These are phyloP conservation scores for Xylota sylvarum DNA, from an alignment of 2,888 invertebrate genomes.

Conservation along the genomic window DNA sequence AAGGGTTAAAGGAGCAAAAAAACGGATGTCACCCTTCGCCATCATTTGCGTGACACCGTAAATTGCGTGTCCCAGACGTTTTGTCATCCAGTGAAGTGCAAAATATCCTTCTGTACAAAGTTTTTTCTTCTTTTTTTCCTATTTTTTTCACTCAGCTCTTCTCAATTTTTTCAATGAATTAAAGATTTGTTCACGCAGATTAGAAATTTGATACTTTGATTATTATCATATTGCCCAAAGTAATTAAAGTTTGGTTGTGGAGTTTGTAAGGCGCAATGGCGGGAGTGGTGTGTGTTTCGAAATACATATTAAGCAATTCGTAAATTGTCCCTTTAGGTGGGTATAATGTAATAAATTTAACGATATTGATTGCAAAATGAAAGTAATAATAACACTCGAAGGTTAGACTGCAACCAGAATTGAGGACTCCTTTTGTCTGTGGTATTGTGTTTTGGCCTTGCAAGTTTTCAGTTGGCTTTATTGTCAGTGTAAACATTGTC, in stretches of 20 bases:
- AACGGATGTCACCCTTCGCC: constrained; percentile 40
- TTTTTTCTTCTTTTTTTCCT: constrained; percentile 15
- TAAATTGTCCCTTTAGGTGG: constrained; percentile 25
- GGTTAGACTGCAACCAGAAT: constrained; percentile 13
- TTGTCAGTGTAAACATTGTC: constrained; percentile 11
- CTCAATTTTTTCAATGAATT: constrained; percentile 61
- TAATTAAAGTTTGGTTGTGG: constrained; percentile 40
- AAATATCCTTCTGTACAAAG: constrained; percentile 50
- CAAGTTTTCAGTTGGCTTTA: constrained; percentile 12
- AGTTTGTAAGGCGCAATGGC: too few species aligned
- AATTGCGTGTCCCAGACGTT: constrained; percentile 73
- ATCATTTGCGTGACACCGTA: constrained; percentile 65
- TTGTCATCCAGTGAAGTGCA: constrained; percentile 74
- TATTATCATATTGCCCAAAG: constrained; percentile 36
- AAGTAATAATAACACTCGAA: constrained; percentile 49
- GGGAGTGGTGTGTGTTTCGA: not conserved
- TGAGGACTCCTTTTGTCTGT: constrained; percentile 21
- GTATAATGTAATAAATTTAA: constrained; percentile 52
- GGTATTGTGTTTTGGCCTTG: not conserved
- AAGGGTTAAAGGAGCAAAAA: constrained; percentile 41
- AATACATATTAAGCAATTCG: constrained; percentile 8
- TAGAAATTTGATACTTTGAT: constrained; percentile 63
- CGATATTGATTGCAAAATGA: constrained; percentile 48
- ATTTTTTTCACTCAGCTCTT: constrained; percentile 16
- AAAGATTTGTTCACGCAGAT: constrained; percentile 55